Evolutionary conservation across 2,113 vertebrate species (phyloP).

Genomic region (Salvelinus sp.): DNA sequence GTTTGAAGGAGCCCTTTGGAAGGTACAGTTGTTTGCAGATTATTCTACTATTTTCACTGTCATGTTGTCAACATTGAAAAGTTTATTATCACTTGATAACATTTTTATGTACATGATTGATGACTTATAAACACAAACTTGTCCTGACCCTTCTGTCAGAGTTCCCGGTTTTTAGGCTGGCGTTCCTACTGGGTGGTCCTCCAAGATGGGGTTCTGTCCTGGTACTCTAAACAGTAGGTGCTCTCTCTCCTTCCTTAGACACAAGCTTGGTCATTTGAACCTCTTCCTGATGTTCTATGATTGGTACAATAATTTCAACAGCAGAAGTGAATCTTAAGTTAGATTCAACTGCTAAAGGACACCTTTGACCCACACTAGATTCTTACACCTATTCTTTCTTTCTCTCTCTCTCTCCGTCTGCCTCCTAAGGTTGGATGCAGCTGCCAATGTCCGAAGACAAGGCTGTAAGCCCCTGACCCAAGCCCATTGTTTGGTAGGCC

Average conservation of each 20-base stretch:
- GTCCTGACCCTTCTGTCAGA: constrained; percentile 68
- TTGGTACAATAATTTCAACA: background rate
- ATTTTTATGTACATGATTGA: background rate
- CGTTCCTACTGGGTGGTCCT: constrained; percentile 89
- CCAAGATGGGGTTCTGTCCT: constrained; percentile 92
- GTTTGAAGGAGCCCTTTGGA: constrained; percentile 88
- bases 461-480: constrained; percentile 92
- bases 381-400: background rate
- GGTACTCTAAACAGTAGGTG: constrained; percentile 95
- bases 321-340: background rate
- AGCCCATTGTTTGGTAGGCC: constrained; percentile 86
- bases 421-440: constrained; percentile 82
- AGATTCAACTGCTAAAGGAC: too few species aligned
- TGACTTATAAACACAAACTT: constrained; percentile 4
- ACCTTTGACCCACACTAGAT: too few species aligned
- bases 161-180: constrained; percentile 93
- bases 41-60: too few species aligned
- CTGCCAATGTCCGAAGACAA: constrained; percentile 77
- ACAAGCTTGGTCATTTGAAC: background rate
- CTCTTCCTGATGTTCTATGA: background rate
- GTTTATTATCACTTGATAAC: too few species aligned
- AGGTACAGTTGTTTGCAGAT: constrained; percentile 71
- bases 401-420: constrained; percentile 3
- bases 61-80: too few species aligned
- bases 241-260: background rate